Percentiles rank a stretch among this genome's conserved stretches.
Conservation (phyloP, 2,888 invertebrate species). For the Drosophila atroscutellata region DNA sequence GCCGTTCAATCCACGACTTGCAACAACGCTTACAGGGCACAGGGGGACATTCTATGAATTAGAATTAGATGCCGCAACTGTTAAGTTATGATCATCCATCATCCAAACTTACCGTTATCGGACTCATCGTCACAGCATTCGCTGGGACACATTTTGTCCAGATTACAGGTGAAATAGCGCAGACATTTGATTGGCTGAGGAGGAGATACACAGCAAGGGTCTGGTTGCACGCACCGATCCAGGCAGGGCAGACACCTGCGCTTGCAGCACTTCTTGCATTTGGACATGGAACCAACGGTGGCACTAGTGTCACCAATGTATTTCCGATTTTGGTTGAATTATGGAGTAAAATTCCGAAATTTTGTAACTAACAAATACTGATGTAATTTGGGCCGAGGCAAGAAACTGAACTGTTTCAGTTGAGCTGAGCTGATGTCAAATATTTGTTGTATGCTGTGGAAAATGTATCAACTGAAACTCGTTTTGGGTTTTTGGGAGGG, state of each 20-base stretch:
- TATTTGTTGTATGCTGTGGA: background rate
- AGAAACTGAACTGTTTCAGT: slow-evolving; percentile 28
- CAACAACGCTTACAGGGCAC: slow-evolving; percentile 50
- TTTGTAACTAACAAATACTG: slow-evolving; percentile 36
- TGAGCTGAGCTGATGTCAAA: slow-evolving; percentile 9
- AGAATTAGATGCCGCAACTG: background rate
- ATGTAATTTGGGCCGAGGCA: slow-evolving; percentile 47
- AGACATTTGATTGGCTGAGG: slow-evolving; percentile 49
- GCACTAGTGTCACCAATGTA: slow-evolving; percentile 40
- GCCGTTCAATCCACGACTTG: slow-evolving; percentile 52
- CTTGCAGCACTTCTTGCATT: slow-evolving; percentile 44
- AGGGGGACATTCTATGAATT: slow-evolving; percentile 61
- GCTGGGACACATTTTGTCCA: slow-evolving; percentile 76
- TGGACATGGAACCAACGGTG: slow-evolving; percentile 58
- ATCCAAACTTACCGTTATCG: slow-evolving; percentile 72
- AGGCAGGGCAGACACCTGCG: slow-evolving; percentile 14
- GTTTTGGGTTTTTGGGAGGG: slow-evolving; percentile 3
- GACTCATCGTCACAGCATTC: slow-evolving; percentile 81
- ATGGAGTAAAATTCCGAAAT: slow-evolving; percentile 25
- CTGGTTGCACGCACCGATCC: slow-evolving; percentile 41
- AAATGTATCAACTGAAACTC: background rate
- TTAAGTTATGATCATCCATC: no score
- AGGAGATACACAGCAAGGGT: slow-evolving; percentile 56
- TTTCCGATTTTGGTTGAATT: slow-evolving; percentile 17
- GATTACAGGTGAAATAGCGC: slow-evolving; percentile 81